phyloP scores from a whole-genome alignment of 1,140 invertebrate genomes.

The Pseudomyrmex pallidus region DNA sequence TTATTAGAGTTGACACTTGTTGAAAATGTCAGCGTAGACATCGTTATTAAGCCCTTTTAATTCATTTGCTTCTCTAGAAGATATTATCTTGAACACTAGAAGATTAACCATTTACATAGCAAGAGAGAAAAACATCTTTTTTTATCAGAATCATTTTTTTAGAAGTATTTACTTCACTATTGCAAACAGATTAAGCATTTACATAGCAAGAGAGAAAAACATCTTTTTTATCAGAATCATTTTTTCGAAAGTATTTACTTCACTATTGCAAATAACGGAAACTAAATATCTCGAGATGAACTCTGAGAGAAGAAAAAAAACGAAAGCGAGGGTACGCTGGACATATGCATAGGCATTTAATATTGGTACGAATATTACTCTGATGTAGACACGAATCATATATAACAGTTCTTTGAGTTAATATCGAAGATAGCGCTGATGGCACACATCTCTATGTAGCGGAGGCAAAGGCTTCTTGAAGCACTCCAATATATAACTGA shows the following conservation, averaged over 20 bases:
- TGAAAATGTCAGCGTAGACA: conserved; percentile 40
- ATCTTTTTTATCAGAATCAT: conserved; percentile 8
- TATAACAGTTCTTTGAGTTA: conserved; percentile 13
- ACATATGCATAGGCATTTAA: conserved; percentile 12
- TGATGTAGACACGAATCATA: not conserved
- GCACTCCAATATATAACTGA: not conserved
- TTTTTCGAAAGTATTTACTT: not conserved
- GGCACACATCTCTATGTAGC: not conserved
- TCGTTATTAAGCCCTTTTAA: conserved; percentile 42
- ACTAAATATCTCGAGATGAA: not conserved
- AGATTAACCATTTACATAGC: not conserved
- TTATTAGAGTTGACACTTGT: conserved; percentile 55
- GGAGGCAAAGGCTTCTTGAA: not conserved
- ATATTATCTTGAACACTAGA: not conserved
- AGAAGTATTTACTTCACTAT: not conserved
- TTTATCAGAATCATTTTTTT: conserved; percentile 11
- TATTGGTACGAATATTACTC: conserved; percentile 18
- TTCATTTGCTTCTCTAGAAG: conserved; percentile 10
- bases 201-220: not conserved
- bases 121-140: not conserved
- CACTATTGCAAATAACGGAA: conserved; percentile 4
- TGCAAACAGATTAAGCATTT: not conserved
- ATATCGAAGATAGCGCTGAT: conserved; percentile 14
- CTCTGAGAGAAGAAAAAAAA: not conserved
- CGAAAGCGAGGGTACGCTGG: not conserved